Evolutionary conservation across 2,888 invertebrate species (phyloP).

Genomic region (Frankliniella fusca): DNA sequence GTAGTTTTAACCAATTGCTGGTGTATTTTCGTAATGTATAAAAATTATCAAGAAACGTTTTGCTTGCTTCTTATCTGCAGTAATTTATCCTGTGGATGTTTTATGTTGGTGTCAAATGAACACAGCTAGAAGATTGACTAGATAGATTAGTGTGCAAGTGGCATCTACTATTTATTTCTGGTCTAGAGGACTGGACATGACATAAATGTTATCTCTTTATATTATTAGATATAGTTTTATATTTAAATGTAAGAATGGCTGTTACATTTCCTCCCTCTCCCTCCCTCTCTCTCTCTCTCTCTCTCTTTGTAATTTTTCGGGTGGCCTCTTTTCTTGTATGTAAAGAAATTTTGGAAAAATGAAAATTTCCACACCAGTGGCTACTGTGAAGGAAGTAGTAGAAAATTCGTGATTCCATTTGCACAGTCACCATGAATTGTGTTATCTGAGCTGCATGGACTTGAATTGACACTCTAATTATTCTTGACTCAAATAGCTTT

Average conservation of each 20-base stretch:
- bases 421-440: neutral
- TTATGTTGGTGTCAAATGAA: neutral
- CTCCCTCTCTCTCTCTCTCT: no score
- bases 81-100: no score
- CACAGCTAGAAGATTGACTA: neutral
- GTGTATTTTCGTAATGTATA: neutral
- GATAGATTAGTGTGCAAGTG: neutral
- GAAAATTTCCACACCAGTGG: neutral
- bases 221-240: no score
- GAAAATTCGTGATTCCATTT: neutral
- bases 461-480: neutral
- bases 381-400: neutral
- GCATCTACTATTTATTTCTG: neutral
- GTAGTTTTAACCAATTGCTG: neutral
- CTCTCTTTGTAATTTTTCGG: no score
- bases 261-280: no score
- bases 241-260: no score
- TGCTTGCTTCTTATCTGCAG: neutral
- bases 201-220: neutral
- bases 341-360: neutral
- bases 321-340: neutral
- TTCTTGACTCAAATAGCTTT: neutral
- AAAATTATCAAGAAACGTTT: neutral
- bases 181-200: no score
- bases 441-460: neutral